Percentiles rank a stretch among this genome's conserved stretches.
These are phyloP conservation scores for Phasia obesa DNA, from an alignment of 2,888 invertebrate genomes.

Conservation along the genomic window DNA sequence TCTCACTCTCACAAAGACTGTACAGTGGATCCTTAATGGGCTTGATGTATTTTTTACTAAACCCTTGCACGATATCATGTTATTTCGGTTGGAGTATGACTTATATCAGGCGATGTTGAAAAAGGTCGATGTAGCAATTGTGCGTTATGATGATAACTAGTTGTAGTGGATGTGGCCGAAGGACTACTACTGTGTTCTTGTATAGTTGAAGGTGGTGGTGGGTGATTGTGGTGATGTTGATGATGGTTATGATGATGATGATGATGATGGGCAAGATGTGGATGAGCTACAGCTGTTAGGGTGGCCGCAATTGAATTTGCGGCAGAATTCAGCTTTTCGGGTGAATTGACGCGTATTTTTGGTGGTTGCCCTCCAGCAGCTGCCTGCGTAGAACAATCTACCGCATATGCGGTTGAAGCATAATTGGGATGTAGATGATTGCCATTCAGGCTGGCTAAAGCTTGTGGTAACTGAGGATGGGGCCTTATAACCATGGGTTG, in stretches of 20 bases:
- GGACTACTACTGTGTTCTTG: conserved; percentile 73
- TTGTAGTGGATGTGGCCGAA: conserved; percentile 63
- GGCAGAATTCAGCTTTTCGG: conserved; percentile 82
- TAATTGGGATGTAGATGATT: conserved; percentile 77
- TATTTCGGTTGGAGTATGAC: conserved; percentile 78
- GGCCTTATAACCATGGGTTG: conserved; percentile 82
- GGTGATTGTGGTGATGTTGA: conserved; percentile 74
- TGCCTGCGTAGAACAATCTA: conserved; percentile 73
- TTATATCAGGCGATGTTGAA: conserved; percentile 81
- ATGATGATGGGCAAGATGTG: conserved; percentile 77
- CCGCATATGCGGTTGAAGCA: conserved; percentile 76
- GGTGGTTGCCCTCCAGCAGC: conserved; percentile 76
- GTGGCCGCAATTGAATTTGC: conserved; percentile 75
- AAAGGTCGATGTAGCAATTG: conserved; percentile 81
- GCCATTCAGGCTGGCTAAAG: conserved; percentile 78
- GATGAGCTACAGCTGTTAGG: conserved; percentile 71
- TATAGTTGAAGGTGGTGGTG: conserved; percentile 73
- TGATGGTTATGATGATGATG: conserved; percentile 75
- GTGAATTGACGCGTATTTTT: conserved; percentile 82
- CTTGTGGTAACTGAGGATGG: conserved; percentile 81
- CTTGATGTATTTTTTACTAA: not conserved
- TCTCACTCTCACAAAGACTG: conserved; percentile 28
- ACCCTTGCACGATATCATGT: conserved; percentile 78
- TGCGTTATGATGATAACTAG: conserved; percentile 69
- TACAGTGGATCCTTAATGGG: conserved; percentile 3